Evolutionary conservation across 2,797 vertebrate genomes (phyloP).

Genomic region (Sebastes miniatus): DNA sequence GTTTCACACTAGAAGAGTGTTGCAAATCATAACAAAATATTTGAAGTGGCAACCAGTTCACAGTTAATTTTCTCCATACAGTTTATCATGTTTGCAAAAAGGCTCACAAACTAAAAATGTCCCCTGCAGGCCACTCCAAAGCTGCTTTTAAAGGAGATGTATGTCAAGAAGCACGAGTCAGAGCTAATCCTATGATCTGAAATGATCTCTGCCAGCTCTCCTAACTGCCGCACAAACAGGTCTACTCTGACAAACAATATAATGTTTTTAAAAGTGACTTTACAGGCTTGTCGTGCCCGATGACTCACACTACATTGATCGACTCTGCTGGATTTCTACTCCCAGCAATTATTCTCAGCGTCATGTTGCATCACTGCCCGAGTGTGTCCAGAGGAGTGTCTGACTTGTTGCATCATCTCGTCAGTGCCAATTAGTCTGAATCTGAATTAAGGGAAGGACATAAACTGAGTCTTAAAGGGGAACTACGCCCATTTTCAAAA

Average conservation of each 20-base stretch:
- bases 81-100: not conserved
- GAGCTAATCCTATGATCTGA: not conserved
- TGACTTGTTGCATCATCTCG: not conserved
- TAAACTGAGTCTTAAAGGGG: not conserved
- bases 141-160: not conserved
- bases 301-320: not conserved
- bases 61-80: not conserved
- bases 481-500: too few relatives aligned
- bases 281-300: not conserved
- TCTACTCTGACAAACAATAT: not conserved
- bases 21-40: not conserved
- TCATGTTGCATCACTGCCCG: not conserved
- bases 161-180: not conserved
- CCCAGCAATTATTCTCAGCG: not conserved
- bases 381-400: not conserved
- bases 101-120: not conserved
- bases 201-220: not conserved
- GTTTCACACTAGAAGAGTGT: not conserved
- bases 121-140: not conserved
- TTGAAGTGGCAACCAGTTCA: not conserved
- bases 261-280: conserved; percentile 7
- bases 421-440: not conserved
- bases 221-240: conserved; percentile 20
- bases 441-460: not conserved
- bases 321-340: not conserved